A percentile compares a stretch with the other conserved stretches of the same genome.
phyloP scores from a whole-genome alignment of 2,797 vertebrate genomes.

The Hapalemur alaotrensis region DNA sequence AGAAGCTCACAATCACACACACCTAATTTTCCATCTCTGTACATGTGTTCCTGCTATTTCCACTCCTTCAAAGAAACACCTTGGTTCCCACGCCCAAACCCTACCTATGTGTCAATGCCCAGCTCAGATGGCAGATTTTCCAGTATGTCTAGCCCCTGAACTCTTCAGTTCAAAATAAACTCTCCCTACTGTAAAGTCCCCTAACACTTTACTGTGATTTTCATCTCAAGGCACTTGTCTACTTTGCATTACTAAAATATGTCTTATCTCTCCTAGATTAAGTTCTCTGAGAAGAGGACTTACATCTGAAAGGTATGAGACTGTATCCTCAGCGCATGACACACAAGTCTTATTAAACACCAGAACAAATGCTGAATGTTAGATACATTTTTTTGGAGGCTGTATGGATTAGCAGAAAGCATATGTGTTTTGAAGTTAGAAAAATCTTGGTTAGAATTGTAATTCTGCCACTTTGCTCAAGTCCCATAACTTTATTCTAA shows the following conservation, averaged over 20 bases:
- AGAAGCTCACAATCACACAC: not conserved
- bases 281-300: not conserved
- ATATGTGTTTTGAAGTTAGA: not conserved
- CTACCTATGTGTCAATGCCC: not conserved
- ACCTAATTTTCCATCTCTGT: not conserved
- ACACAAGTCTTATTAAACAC: not conserved
- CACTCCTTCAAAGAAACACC: not conserved
- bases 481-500: not conserved
- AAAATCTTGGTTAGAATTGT: constrained; percentile 11
- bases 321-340: not conserved
- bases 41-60: not conserved
- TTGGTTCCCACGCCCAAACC: not conserved
- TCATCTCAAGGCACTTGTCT: not conserved
- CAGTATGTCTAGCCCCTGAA: not conserved
- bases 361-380: not conserved
- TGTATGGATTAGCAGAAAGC: not conserved
- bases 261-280: not conserved
- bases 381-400: not conserved
- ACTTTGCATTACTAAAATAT: not conserved
- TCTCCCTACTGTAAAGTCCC: not conserved
- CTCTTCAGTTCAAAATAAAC: not conserved
- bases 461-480: not conserved
- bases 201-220: not conserved
- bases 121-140: not conserved
- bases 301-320: not conserved